Evolutionary conservation across 2,797 vertebrate species (phyloP).

Genomic region (Anas bahamensis): DNA sequence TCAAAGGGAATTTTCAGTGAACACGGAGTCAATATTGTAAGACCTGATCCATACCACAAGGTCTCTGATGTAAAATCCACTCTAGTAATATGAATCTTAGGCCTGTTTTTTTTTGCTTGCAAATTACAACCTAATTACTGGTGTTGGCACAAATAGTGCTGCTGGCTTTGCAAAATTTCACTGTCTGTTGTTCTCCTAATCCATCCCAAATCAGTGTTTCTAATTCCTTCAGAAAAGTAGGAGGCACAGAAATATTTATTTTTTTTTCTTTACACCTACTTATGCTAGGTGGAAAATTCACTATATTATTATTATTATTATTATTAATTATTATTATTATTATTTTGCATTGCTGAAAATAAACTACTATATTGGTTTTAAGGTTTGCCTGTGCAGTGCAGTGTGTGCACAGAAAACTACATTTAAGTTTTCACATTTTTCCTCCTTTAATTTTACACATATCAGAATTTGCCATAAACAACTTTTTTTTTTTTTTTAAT

Average conservation of each 20-base stretch:
- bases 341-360: too few species aligned
- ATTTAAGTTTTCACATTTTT: neutral
- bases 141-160: too few species aligned
- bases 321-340: too few species aligned
- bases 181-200: too few species aligned
- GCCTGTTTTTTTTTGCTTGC: neutral
- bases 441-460: neutral
- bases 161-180: neutral
- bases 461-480: neutral
- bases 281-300: neutral
- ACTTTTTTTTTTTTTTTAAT: neutral
- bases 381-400: neutral
- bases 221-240: neutral
- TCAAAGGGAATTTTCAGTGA: neutral
- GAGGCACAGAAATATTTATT: neutral
- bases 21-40: too few species aligned
- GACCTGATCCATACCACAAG: neutral
- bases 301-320: too few species aligned
- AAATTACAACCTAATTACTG: neutral
- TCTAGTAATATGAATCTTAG: neutral
- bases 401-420: neutral
- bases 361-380: neutral
- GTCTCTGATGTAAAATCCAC: neutral
- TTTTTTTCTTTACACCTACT: neutral
- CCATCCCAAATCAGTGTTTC: rapidly evolving